These are phyloP conservation scores for Delichon dasypus DNA, from an alignment of 2,797 vertebrate genomes.

Conservation along the genomic window DNA sequence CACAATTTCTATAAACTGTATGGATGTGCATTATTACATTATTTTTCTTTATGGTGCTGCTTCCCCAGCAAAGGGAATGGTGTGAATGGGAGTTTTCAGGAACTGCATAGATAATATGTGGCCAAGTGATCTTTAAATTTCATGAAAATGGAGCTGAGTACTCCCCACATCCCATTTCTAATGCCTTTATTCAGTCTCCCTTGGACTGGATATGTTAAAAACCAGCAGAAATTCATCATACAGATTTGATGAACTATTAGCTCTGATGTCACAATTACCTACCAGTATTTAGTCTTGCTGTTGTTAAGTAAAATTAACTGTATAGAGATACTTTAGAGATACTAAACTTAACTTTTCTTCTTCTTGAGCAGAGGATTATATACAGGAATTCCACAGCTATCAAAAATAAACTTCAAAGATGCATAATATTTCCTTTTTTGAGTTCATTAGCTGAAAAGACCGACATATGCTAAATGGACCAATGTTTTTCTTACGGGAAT, in stretches of 20 bases:
- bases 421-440: background rate
- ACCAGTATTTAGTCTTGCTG: background rate
- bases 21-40: too few species aligned
- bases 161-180: background rate
- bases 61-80: background rate
- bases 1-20: background rate
- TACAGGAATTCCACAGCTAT: background rate
- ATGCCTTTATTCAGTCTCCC: background rate
- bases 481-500: background rate
- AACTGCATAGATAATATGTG: background rate
- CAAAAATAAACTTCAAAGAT: background rate
- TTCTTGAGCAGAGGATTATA: background rate
- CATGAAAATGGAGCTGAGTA: background rate
- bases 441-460: background rate
- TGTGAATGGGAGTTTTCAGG: background rate
- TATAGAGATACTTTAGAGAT: background rate
- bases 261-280: background rate
- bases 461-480: background rate
- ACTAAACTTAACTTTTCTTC: background rate
- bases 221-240: background rate
- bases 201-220: background rate
- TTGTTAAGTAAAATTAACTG: background rate
- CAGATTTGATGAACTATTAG: background rate
- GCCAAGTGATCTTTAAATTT: background rate
- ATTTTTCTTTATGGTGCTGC: background rate